These are phyloP conservation scores for Microchrysa polita DNA, from an alignment of 2,888 invertebrate species.

Conservation along the genomic window DNA sequence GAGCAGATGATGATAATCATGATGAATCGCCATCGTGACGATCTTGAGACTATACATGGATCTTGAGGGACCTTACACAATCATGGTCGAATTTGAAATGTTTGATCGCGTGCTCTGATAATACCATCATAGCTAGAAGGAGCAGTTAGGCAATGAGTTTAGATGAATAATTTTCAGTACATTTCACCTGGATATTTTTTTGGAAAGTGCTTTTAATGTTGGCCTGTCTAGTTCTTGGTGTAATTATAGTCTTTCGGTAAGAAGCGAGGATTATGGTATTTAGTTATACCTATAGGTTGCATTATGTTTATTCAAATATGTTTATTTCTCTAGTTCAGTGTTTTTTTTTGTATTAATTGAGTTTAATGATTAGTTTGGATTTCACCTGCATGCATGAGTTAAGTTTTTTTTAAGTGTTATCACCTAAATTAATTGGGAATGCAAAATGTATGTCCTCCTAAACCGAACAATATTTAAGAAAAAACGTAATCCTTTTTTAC, in stretches of 20 bases:
- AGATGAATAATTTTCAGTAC: neutral
- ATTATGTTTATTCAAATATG: too few relatives aligned
- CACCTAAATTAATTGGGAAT: too few relatives aligned
- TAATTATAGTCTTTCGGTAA: conserved; percentile 12
- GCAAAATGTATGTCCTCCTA: too few relatives aligned
- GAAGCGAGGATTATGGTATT: too few relatives aligned
- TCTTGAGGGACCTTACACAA: neutral
- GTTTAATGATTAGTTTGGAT: too few relatives aligned
- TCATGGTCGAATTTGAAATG: conserved; percentile 7
- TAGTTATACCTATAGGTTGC: too few relatives aligned
- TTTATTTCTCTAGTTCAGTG: too few relatives aligned
- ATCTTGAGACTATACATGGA: neutral
- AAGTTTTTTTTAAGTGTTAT: too few relatives aligned
- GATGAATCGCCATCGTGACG: neutral
- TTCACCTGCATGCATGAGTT: too few relatives aligned
- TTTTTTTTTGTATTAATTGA: too few relatives aligned
- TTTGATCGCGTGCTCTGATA: conserved; percentile 43
- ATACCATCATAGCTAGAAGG: conserved; percentile 40
- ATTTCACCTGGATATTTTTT: conserved; percentile 24
- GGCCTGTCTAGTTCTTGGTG: neutral
- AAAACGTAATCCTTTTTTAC: too few relatives aligned
- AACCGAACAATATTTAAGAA: too few relatives aligned
- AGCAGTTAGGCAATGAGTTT: conserved; percentile 34
- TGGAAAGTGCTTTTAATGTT: neutral
- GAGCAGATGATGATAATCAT: conserved; percentile 42